phyloP scores from a whole-genome alignment of 2,113 vertebrate genomes.

The Leucoraja erinaceus region DNA sequence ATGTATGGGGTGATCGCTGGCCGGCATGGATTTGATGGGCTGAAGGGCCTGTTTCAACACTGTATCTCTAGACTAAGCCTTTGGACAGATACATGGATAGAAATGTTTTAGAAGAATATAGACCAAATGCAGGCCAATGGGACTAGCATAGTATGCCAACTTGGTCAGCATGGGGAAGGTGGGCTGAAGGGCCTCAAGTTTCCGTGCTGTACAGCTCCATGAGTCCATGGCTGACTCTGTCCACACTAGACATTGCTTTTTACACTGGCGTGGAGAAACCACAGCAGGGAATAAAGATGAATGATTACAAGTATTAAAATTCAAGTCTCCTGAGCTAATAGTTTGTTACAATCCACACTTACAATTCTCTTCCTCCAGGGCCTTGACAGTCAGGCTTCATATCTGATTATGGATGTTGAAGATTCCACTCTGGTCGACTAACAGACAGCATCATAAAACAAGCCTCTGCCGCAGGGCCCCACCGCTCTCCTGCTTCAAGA shows the following conservation, averaged over 20 bases:
- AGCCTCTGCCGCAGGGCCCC: neutral
- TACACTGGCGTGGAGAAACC: neutral
- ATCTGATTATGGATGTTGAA: slow-evolving; percentile 22
- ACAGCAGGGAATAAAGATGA: slow-evolving; percentile 22
- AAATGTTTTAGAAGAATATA: no score
- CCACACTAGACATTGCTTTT: neutral
- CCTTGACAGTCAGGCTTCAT: neutral
- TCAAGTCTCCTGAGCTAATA: slow-evolving; percentile 16
- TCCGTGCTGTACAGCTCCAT: neutral
- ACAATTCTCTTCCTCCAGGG: neutral
- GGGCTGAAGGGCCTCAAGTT: no score
- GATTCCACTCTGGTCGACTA: slow-evolving; percentile 18
- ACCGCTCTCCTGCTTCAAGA: neutral
- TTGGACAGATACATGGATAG: no score
- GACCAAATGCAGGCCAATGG: no score
- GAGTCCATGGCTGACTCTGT: neutral
- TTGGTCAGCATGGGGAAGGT: no score
- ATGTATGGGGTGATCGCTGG: no score
- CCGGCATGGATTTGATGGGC: no score
- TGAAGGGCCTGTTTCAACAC: no score
- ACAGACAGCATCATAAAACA: slow-evolving; percentile 6
- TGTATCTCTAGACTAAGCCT: no score
- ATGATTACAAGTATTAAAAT: slow-evolving; percentile 31
- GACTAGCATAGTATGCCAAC: no score
- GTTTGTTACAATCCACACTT: slow-evolving; percentile 19